Evolutionary conservation across 2,113 vertebrate species (phyloP), one percentile per base, ranked within the genome.

Genomic region (Rhegmatorhina hoffmannsi): DNA sequence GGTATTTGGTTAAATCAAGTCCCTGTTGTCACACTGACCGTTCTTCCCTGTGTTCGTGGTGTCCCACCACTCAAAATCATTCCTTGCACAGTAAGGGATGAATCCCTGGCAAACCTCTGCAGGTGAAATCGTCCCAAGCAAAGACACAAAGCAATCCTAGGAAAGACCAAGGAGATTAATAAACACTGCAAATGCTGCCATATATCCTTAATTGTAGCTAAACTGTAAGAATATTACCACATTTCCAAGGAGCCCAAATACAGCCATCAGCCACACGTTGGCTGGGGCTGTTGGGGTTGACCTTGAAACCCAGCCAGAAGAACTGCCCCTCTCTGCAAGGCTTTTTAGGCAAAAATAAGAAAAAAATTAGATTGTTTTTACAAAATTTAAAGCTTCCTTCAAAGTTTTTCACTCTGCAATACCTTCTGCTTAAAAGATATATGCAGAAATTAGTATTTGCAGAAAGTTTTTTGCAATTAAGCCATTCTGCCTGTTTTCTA

Each of bases 11-110:
- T 26, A 34, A 52, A 60, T 28, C 0, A 0, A 64, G 66, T n/a
- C 18, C 0, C 29, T 8, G 26, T 10, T 3, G 2, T 53, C 50
- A 3, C 62, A 7, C 1, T 0, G 0, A 40, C 74, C 1, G 0
- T 18, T 4, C 47, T 50, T 56, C 5, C 75, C 49, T 0, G 0
- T 9, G 64, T n/a, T 58, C 23, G 29, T 11, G 0, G 6, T 36
- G 66, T 79, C 67, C 53, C 2, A 0, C 18, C 33, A 2, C 59
- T 15, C 55, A 21, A 11, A 68, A 33, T 23, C 0, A 0, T 34
- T 79, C 56, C 66, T 74, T 1, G 1, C 34, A 0, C 2, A 0
- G 1, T 12, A 31, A 34, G 2, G 0, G 47, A 8, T 66, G 47
- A 26, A 38, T 40, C 70, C 60, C 38, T 64, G 15, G 50, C 2